These are phyloP conservation scores for Osmerus mordax DNA, from an alignment of 2,113 vertebrate genomes.

Conservation along the genomic window DNA sequence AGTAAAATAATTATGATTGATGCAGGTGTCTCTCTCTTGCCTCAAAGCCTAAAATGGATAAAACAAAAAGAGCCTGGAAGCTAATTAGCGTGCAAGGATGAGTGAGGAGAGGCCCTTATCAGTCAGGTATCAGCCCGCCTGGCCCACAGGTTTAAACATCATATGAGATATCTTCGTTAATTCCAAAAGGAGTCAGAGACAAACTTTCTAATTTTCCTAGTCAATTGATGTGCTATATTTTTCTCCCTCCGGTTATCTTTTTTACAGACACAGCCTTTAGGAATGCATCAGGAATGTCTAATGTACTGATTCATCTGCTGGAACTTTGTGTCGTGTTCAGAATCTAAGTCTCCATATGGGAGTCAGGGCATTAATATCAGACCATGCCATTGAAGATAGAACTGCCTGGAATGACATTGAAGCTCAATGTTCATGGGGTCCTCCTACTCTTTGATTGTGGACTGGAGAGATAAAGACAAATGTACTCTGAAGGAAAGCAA, in stretches of 20 bases:
- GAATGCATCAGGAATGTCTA: constrained; percentile 40
- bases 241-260: constrained; percentile 28
- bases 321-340: constrained; percentile 36
- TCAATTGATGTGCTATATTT: constrained; percentile 47
- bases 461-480: too few relatives aligned
- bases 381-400: neutral
- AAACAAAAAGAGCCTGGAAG: constrained; percentile 52
- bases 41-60: constrained; percentile 61
- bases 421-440: neutral
- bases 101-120: constrained; percentile 54
- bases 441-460: too few relatives aligned
- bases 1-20: constrained; percentile 73
- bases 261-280: constrained; percentile 18
- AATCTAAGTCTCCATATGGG: constrained; percentile 15
- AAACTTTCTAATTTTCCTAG: constrained; percentile 51
- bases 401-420: constrained; percentile 1
- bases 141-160: constrained; percentile 61
- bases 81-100: constrained; percentile 60
- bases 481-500: too few relatives aligned
- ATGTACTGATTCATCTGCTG: constrained; percentile 45
- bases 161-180: constrained; percentile 61
- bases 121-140: constrained; percentile 43
- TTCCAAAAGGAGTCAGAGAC: constrained; percentile 51
- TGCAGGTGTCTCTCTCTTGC: constrained; percentile 65
- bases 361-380: too few relatives aligned